Evolutionary conservation across 2,888 invertebrate genomes (phyloP), one percentile per base, ranked within the genome.

Genomic region (Synanthedon tipuliformis): DNA sequence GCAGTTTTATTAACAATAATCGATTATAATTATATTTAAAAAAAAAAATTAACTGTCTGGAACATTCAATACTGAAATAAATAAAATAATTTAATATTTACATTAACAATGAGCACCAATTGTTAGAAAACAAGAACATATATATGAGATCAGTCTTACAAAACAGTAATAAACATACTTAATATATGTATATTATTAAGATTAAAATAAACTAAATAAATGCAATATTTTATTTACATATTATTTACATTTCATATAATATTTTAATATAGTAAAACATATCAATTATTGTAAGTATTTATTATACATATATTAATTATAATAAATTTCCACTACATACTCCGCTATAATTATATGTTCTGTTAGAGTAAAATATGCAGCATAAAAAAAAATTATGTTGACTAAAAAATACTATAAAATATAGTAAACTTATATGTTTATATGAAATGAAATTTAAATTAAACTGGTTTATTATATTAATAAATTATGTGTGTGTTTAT

Each of bases 1-100:
- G 80, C 70, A 77, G 76, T 76, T 80, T 73, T 72, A 75, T 78
- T 78, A 66, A 75, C 75, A 75, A 71, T 68, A 76, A 72, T 73
- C 61, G 66, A 64, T 67, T 71, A 72, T 67, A 71, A 66, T 71
- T 66, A 64, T 71, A 68, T 68, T 51, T 66, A 63, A 70, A 66
- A 63, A 68, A 67, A 63, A 71, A 58, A 68, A 63, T 62, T 56
- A 61, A 55, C 58, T 64, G 65, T 67, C 62, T 66, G 64, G 60
- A 64, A 62, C 61, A 60, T 56, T 18, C 8, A 57, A 63, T 51
- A 59, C 62, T 51, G 58, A 59, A 59, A 56, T 59, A 49, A 62
- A 51, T 59, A 56, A 62, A 63, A 60, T 51, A 56, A 51, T 34
- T 34, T 0, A 7, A 50, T 50, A 78, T 79, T 75, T 78, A 78